Base-by-base conservation (phyloP, 2,113 vertebrate species). In the Indicator indicator region DNA sequence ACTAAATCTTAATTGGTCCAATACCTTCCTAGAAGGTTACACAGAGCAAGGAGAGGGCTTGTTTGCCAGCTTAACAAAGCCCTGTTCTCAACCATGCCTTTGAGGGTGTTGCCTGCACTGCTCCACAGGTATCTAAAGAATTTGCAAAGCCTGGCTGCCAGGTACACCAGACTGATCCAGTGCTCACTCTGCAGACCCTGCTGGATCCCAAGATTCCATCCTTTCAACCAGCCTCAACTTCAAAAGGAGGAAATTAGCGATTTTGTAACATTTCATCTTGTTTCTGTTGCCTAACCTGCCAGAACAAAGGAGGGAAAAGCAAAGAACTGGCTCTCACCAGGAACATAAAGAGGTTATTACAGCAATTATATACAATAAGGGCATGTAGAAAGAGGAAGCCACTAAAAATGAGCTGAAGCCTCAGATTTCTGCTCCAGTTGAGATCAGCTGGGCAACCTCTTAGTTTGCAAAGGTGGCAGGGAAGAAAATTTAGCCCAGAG, bases 271-370 rank as follows among this genome's bases (percentile, higher is more conserved):
- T 65, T 93, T 91, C 24, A 19, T 32, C 64, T 64, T 68, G 13
- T 72, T 93, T 33, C 82, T 64, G 6, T 30, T 60, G 42, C 75
- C 82, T 0, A 3, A 55, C 32, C 30, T 56, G 62, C 55, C 69
- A 71, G 76, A 77, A 91, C 82, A 95, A 90, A 77, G 69, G 28
- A 58, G 79, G 64, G 78, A 77, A 87, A 75, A 93, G 87, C 80
- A 69, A 48, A 88, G 83, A 64, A 64, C 62, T 30, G 72, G 36
- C 75, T 73, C 93, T 82, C 68, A 62, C 20, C 59, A 40, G 72
- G 42, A 70, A 52, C 48, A 77, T 3, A 68, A 90, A 62, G 38
- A 59, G 42, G 38, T 68, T 88, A 30, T 67, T 86, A 88, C 0
- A 62, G 81, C 59, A 95, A 82, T 89, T 82, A 72, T 9, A 10